Evolutionary conservation across 2,797 vertebrate genomes (phyloP).

Genomic region (Eulemur rubriventer): DNA sequence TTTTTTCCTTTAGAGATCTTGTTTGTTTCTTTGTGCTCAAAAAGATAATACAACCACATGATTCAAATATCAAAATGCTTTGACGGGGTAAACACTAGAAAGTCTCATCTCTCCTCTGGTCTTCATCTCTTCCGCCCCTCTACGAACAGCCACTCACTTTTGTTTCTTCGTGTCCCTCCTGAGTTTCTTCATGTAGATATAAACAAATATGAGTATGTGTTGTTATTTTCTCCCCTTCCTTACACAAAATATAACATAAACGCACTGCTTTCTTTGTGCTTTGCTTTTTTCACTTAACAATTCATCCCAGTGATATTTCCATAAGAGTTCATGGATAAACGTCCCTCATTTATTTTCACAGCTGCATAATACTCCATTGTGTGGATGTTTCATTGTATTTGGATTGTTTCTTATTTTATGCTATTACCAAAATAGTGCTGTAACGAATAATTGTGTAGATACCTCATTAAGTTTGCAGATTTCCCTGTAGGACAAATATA

Average conservation of each 20-base stretch:
- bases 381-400: not conserved
- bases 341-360: not conserved
- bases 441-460: not conserved
- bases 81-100: not conserved
- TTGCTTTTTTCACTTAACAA: not conserved
- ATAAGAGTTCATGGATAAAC: not conserved
- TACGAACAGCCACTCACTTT: not conserved
- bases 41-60: not conserved
- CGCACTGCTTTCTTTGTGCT: not conserved
- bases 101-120: not conserved
- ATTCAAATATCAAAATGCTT: not conserved
- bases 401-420: not conserved
- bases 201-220: too few species aligned
- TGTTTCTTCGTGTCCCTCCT: not conserved
- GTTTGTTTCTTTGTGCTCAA: not conserved
- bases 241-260: not conserved
- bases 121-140: not conserved
- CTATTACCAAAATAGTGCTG: not conserved
- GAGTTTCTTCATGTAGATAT: not conserved
- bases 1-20: not conserved
- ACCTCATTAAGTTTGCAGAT: not conserved
- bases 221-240: not conserved
- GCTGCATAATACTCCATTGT: not conserved
- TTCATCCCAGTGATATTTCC: not conserved
- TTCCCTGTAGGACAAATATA: not conserved